phyloP scores from a whole-genome alignment of 30 jellyfish, hydroid and myxozoan species.

The Aurelia aurita region DNA sequence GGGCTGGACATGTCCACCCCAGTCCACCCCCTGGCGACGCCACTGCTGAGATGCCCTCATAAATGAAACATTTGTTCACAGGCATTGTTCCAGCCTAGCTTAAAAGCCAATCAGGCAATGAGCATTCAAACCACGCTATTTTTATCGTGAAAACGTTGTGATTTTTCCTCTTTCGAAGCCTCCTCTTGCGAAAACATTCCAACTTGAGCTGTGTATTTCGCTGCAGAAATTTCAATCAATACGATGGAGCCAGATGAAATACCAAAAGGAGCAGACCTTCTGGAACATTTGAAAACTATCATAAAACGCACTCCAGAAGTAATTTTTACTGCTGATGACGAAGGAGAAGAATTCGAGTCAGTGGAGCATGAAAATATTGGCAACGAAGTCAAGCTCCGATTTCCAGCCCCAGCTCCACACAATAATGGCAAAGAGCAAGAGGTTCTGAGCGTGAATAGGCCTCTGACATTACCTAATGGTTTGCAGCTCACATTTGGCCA shows the following conservation, averaged over 20 bases:
- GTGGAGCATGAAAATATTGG: slow-evolving; percentile 15
- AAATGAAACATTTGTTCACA: too few relatives aligned
- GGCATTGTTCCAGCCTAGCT: too few relatives aligned
- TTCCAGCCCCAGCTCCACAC: neutral
- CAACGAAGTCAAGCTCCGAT: neutral
- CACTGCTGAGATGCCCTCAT: neutral
- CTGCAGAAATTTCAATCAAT: neutral
- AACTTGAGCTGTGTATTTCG: neutral
- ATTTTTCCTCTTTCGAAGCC: neutral
- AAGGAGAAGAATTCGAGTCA: slow-evolving; percentile 17
- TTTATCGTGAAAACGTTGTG: neutral
- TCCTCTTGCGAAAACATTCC: neutral
- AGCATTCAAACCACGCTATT: neutral
- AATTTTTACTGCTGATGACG: neutral
- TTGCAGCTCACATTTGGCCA: slow-evolving; percentile 45
- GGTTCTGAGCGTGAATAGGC: neutral
- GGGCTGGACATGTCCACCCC: neutral
- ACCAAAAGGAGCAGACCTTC: neutral
- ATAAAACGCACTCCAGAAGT: slow-evolving; percentile 8
- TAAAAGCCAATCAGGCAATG: too few relatives aligned
- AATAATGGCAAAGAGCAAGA: neutral
- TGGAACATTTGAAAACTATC: neutral
- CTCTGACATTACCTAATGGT: slow-evolving; percentile 14
- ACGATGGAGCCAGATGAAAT: slow-evolving; percentile 9
- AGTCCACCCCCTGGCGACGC: neutral